These are phyloP conservation scores for Molossus alvarezi DNA, from an alignment of 2,797 vertebrate species.

Conservation along the genomic window DNA sequence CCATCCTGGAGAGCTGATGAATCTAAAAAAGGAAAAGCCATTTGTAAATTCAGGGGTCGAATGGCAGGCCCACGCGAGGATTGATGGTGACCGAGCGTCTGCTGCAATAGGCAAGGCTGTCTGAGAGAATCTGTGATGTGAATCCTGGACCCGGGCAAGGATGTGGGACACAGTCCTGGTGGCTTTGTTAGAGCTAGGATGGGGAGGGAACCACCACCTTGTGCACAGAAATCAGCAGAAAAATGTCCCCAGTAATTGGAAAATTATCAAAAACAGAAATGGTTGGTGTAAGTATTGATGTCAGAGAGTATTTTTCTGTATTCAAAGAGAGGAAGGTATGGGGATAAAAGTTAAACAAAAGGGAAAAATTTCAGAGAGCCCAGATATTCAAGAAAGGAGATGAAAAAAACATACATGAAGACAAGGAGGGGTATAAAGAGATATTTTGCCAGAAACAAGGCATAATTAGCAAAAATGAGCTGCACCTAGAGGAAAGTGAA, in stretches of 20 bases:
- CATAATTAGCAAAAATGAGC: not conserved
- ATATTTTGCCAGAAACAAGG: not conserved
- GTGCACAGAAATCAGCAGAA: not conserved
- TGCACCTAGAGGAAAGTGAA: not conserved
- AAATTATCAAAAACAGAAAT: not conserved
- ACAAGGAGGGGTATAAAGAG: no score
- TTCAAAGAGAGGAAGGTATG: not conserved
- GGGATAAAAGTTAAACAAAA: not conserved
- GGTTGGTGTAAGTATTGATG: not conserved
- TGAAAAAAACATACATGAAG: no score
- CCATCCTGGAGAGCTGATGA: not conserved
- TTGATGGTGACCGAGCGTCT: not conserved
- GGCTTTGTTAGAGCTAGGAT: not conserved
- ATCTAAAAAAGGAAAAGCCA: slow-evolving; percentile 65
- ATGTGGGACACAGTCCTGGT: not conserved
- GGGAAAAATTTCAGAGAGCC: not conserved
- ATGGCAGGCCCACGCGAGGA: not conserved
- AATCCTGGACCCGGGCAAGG: not conserved
- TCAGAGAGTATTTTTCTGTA: not conserved
- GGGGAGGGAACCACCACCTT: not conserved
- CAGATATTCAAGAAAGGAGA: not conserved
- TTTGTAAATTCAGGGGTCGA: not conserved
- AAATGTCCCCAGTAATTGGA: not conserved
- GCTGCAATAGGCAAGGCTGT: slow-evolving; percentile 63
- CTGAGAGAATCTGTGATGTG: not conserved